Evolutionary conservation across 1,140 invertebrate genomes (phyloP).

Genomic region (Drosophila prosaltans): DNA sequence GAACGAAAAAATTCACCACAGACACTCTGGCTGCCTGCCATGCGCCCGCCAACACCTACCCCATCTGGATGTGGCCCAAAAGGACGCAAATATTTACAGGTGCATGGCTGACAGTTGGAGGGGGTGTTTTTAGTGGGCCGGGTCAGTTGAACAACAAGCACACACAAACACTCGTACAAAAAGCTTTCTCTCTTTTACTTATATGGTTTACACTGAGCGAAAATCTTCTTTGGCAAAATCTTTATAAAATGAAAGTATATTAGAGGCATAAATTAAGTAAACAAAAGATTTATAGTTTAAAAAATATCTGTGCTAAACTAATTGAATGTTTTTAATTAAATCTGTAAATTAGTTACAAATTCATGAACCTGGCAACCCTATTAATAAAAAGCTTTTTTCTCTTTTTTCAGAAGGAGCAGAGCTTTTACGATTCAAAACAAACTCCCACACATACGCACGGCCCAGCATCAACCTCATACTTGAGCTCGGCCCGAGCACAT

Average conservation of each 20-base stretch:
- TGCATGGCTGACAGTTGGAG: conserved; percentile 20
- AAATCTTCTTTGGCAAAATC: not conserved
- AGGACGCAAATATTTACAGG: conserved; percentile 78
- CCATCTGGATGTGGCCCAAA: conserved; percentile 28
- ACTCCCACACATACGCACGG: conserved; percentile 36
- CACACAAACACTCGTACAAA: conserved; percentile 1
- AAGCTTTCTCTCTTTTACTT: conserved; percentile 27
- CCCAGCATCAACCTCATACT: conserved; percentile 29
- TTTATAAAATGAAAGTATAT: not conserved
- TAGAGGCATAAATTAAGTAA: not conserved
- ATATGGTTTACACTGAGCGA: conserved; percentile 11
- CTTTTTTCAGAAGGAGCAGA: conserved; percentile 3
- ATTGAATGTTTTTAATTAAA: not conserved
- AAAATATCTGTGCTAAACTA: too few species aligned
- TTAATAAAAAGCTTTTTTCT: conserved; percentile 41
- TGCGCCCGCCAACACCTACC: conserved; percentile 24
- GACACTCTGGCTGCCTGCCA: conserved; percentile 48
- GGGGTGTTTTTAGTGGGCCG: not conserved
- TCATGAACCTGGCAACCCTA: conserved; percentile 45
- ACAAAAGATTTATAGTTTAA: not conserved
- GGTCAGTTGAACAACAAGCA: conserved; percentile 17
- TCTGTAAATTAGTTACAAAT: not conserved
- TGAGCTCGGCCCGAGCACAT: conserved; percentile 50
- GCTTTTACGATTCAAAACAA: conserved; percentile 73
- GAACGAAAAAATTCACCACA: conserved; percentile 62